These are phyloP conservation scores for Cyclophora punctaria DNA, from an alignment of 2,888 invertebrate genomes.

Conservation along the genomic window DNA sequence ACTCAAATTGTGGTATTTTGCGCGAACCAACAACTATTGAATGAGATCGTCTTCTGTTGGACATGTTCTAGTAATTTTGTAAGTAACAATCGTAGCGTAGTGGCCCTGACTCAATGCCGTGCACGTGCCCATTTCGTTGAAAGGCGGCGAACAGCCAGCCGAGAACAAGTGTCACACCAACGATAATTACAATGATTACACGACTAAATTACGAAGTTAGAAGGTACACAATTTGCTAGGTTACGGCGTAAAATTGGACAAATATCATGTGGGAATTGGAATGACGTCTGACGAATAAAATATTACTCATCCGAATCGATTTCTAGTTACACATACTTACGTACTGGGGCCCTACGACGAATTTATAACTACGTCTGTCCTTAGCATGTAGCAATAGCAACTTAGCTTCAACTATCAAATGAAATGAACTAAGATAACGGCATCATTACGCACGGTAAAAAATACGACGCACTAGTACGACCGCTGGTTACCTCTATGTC, in stretches of 20 bases:
- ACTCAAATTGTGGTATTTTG: no score
- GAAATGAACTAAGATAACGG: slow-evolving; percentile 64
- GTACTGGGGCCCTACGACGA: no score
- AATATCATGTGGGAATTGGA: slow-evolving; percentile 7
- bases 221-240: slow-evolving; percentile 3
- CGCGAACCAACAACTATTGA: no score
- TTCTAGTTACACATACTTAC: neutral
- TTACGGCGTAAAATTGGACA: no score
- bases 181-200: slow-evolving; percentile 21
- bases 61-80: slow-evolving; percentile 1
- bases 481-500: slow-evolving; percentile 32
- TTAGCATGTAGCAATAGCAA: slow-evolving; percentile 23
- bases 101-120: slow-evolving; percentile 44
- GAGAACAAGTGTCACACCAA: slow-evolving; percentile 23
- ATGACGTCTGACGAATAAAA: neutral
- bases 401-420: slow-evolving; percentile 47
- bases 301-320: slow-evolving; percentile 3
- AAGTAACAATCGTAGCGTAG: slow-evolving; percentile 19
- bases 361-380: slow-evolving; percentile 1
- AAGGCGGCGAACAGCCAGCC: slow-evolving; percentile 20
- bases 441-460: slow-evolving; percentile 58
- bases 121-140: slow-evolving; percentile 40
- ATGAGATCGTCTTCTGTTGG: neutral
- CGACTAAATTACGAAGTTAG: slow-evolving; percentile 15
- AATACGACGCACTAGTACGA: slow-evolving; percentile 64